Evolutionary conservation across 2,113 vertebrate genomes (phyloP), one percentile per base, ranked within the genome.

Genomic region (Casuarius casuarius): DNA sequence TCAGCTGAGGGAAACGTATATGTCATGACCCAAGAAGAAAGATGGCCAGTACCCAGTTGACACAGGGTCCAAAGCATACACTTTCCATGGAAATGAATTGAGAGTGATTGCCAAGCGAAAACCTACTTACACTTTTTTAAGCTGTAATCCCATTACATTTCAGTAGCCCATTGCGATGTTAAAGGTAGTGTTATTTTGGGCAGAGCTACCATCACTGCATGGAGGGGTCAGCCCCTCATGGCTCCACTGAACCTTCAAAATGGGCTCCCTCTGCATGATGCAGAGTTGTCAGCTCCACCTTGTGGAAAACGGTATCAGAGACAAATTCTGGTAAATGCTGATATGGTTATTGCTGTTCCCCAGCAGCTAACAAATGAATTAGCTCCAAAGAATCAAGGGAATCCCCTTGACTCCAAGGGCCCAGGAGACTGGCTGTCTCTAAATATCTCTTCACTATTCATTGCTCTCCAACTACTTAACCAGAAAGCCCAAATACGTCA

Each of bases 291-390:
- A 85, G 67, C 33, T 28, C 38, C n/a, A 26, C 23, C 59, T 94
- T 0, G 0, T 19, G 51, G 46, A 20, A 23, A 90, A 85, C 76
- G 33, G 5, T n/a, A 23, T 1, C 3, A 1, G 22, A 22, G n/a
- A 35, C 7, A 79, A 75, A 61, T 68, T 59, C 70, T 82, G 79
- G 38, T 20, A 78, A 82, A 71, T 49, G 48, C 10, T 17, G 76
- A 54, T 7, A 0, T 14, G 11, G 6, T 75, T 51, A 42, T 15
- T 48, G 51, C n/a, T 71, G 46, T 20, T 87, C 54, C 26, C 9
- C 28, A 21, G 48, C 20, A 92, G n/a, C 52, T 70, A 73, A 71
- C 6, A 40, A 83, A 76, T 25, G 0, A 70, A 76, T 26, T 14
- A 28, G 33, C n/a, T 89, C 61, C 38, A 67, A 83, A 46, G 51